Evolutionary conservation across 2,113 vertebrate species (phyloP), one percentile per base, ranked within the genome.

Genomic region (Thamnaconus septentrionalis): DNA sequence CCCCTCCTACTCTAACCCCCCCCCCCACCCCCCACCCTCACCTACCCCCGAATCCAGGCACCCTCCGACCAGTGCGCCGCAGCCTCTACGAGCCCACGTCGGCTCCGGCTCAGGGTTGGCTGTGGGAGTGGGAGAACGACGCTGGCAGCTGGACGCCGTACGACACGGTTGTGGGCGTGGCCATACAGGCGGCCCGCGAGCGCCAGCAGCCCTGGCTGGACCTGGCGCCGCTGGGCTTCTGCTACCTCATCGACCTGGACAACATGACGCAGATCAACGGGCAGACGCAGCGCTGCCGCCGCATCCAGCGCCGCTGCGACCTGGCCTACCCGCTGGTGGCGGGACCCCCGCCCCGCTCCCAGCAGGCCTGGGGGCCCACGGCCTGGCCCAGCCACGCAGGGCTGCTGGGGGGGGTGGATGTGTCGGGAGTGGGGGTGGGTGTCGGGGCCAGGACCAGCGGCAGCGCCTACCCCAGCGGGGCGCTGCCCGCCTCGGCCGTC

Each of bases 61-160:
- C 97, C 64, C 94, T 98, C 88, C 92, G 96, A 44, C 95, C 96
- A 0, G 95, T 98, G 41, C 91, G 96, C 44, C 94, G 97, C 58
- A 97, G 94, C 80, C 97, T 98, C 88, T 99, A 97, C 6, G 97
- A 99, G 67, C 97, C 96, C 0, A 95, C 95, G 42, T 97, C 96
- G 0, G 96, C 97, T 0, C 97, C 97, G 0, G 97, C 96, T 41
- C 96, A 98, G 85, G 96, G 96, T 66, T 94, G 97, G 78, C 92
- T 98, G 84, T 98, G 97, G 97, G 97, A 99, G 70, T 99, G 97
- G 97, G 96, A 99, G 86, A 97, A 92, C 56, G 96, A 98, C 88
- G 89, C 93, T 11, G 95, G 92, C 62, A 95, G 95, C 41, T 98
- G 96, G 97, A 98, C 96, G 0, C 92, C 96, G n/a, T 99, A 98